Evolutionary conservation across 2,888 invertebrate genomes (phyloP).

Genomic region (Metopia argyrocephala): DNA sequence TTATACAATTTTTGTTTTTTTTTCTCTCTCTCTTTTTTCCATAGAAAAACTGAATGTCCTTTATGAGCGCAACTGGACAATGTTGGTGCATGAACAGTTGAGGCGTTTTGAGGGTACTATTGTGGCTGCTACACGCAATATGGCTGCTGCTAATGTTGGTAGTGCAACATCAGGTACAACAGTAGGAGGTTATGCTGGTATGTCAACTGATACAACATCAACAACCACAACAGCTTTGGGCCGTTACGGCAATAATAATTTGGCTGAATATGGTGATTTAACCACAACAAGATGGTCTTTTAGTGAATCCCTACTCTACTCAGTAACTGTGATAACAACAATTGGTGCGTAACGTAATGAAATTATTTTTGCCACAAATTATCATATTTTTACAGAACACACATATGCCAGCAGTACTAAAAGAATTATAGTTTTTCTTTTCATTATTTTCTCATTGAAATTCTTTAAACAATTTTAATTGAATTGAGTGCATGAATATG

Average conservation of each 20-base stretch:
- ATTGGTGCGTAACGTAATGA: constrained; percentile 83
- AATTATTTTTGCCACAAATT: no score
- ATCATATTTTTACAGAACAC: neutral
- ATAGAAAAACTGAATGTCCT: constrained; percentile 89
- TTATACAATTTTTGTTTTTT: no score
- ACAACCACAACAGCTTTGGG: constrained; percentile 54
- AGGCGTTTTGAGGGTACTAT: constrained; percentile 89
- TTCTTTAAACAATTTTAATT: no score
- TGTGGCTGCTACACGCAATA: constrained; percentile 85
- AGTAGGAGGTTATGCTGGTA: constrained; percentile 27
- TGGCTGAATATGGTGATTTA: constrained; percentile 67
- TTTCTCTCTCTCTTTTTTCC: constrained; percentile 67
- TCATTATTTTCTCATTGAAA: neutral
- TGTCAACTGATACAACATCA: constrained; percentile 39
- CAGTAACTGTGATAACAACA: constrained; percentile 92
- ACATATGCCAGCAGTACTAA: no score
- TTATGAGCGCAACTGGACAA: constrained; percentile 91
- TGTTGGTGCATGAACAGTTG: constrained; percentile 87
- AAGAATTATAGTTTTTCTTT: constrained; percentile 32
- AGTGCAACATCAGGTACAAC: constrained; percentile 42
- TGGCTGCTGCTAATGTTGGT: constrained; percentile 65
- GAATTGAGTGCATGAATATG: no score
- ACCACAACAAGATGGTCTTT: constrained; percentile 84
- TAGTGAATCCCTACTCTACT: constrained; percentile 90
- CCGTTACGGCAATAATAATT: constrained; percentile 52